phyloP scores from a whole-genome alignment of 2,797 vertebrate species.

The Sebastes matsubarae region DNA sequence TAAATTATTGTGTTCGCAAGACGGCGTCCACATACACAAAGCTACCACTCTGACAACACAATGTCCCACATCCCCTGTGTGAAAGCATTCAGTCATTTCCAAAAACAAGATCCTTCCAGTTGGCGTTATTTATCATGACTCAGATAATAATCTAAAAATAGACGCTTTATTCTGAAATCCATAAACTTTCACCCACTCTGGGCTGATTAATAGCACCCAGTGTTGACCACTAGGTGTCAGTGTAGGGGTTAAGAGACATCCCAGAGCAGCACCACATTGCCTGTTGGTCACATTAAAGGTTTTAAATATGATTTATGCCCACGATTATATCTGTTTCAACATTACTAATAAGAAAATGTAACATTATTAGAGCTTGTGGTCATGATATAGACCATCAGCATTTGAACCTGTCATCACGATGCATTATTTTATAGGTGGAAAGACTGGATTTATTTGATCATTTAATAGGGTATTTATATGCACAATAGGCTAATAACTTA shows the following conservation, averaged over 20 bases:
- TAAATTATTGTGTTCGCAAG: background rate
- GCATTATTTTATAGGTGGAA: background rate
- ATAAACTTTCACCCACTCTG: background rate
- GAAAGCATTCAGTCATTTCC: background rate
- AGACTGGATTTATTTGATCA: background rate
- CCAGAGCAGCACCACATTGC: background rate
- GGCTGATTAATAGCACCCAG: background rate
- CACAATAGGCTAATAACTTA: background rate
- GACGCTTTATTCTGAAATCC: slow-evolving; percentile 1
- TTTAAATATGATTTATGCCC: slow-evolving; percentile 23
- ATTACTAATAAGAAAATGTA: background rate
- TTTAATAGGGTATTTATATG: background rate
- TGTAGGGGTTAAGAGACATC: slow-evolving; percentile 28
- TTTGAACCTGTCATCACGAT: background rate
- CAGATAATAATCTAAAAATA: slow-evolving; percentile 27
- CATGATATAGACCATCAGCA: background rate
- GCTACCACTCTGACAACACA: background rate
- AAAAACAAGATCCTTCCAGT: background rate
- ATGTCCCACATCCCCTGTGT: background rate
- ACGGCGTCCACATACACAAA: background rate
- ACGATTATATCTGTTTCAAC: slow-evolving; percentile 22
- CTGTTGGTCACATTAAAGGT: slow-evolving; percentile 5
- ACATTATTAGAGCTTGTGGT: background rate
- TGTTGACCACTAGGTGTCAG: slow-evolving; percentile 67
- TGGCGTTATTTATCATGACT: slow-evolving; percentile 6